Conservation (phyloP, 2,113 vertebrate species). For the Corythoichthys intestinalis region DNA sequence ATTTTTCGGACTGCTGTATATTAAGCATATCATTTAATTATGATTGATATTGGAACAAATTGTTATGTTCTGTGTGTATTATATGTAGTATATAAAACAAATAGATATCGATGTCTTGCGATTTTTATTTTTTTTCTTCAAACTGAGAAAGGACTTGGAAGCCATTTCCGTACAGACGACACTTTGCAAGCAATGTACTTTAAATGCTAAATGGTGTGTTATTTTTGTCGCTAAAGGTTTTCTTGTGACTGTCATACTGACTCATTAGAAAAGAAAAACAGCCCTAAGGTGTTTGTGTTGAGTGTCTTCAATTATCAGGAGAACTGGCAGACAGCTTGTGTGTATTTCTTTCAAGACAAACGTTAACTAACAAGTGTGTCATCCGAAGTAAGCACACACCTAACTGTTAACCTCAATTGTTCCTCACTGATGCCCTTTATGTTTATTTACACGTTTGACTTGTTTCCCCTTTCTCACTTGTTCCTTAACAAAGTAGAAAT, state of each 20-base stretch:
- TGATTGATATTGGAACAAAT: too few relatives aligned
- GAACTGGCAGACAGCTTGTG: conserved; percentile 62
- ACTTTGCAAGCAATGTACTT: conserved; percentile 33
- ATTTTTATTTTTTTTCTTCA: not conserved
- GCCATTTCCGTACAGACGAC: conserved; percentile 28
- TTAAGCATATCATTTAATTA: too few relatives aligned
- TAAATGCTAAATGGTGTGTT: conserved; percentile 7
- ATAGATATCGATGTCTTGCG: conserved; percentile 18
- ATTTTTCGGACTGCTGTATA: too few relatives aligned
- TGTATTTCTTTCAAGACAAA: conserved; percentile 60
- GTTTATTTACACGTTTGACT: not conserved
- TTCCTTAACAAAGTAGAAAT: not conserved
- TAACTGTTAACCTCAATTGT: conserved; percentile 45
- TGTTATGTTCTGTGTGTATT: too few relatives aligned
- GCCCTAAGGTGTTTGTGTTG: conserved; percentile 67
- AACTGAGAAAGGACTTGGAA: not conserved
- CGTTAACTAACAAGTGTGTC: not conserved
- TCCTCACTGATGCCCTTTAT: not conserved
- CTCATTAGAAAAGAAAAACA: conserved; percentile 65
- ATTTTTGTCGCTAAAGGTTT: conserved; percentile 35
- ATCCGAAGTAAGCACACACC: conserved; percentile 46
- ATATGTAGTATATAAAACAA: conserved; percentile 3
- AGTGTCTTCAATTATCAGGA: conserved; percentile 68
- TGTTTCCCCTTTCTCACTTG: not conserved
- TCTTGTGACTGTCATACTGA: conserved; percentile 58